Evolutionary conservation across 2,888 invertebrate species (phyloP).

Genomic region (Nomada fucata): DNA sequence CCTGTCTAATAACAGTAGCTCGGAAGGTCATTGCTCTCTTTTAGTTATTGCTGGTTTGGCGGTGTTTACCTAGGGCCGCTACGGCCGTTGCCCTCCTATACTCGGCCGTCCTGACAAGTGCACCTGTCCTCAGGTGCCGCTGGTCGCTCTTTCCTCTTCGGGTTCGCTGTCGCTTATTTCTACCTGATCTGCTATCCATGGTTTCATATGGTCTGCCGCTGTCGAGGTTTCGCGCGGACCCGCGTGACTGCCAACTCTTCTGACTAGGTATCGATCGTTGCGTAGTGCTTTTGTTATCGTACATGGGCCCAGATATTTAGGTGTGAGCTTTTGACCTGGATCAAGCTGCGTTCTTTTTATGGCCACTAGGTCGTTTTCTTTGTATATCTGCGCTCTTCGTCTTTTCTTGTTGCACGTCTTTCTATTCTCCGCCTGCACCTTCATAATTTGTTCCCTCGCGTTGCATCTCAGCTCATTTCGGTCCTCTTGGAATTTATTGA

Average conservation of each 20-base stretch:
- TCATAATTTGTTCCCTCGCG: constrained; percentile 42
- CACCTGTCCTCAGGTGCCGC: neutral
- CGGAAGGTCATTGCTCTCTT: too few species aligned
- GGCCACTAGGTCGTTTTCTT: constrained; percentile 52
- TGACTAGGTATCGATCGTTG: constrained; percentile 53
- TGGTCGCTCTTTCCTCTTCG: neutral
- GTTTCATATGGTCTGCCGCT: neutral
- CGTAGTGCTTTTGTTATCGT: constrained; percentile 33
- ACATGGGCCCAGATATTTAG: constrained; percentile 62
- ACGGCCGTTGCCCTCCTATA: neutral
- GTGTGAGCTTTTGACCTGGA: constrained; percentile 53
- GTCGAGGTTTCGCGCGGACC: too few species aligned
- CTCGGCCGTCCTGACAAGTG: constrained; percentile 8
- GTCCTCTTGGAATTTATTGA: constrained; percentile 16
- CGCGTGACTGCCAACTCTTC: neutral
- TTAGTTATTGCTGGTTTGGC: too few species aligned
- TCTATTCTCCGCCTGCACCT: constrained; percentile 55
- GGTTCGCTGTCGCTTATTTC: neutral
- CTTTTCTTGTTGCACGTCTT: constrained; percentile 17
- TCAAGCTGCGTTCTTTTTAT: constrained; percentile 53
- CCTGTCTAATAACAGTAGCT: too few species aligned
- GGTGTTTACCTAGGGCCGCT: too few species aligned
- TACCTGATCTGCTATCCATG: constrained; percentile 10
- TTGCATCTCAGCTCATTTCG: constrained; percentile 42
- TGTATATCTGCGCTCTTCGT: constrained; percentile 36